Base-by-base conservation (phyloP, 2,113 vertebrate species). In the Tragelaphus strepsiceros region DNA sequence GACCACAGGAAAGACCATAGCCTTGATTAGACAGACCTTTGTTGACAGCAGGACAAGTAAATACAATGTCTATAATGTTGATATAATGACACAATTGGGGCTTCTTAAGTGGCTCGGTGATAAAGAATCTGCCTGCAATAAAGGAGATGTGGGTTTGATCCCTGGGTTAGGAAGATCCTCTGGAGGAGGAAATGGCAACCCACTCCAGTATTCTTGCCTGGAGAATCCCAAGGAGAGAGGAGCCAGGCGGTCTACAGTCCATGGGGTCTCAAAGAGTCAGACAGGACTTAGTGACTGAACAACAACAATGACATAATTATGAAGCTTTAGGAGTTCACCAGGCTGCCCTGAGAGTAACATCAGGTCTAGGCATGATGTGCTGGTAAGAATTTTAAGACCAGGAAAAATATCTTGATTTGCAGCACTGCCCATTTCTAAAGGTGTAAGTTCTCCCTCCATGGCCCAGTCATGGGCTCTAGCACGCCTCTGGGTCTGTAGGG, bases 381-480 rank as follows among this genome's bases (percentile, higher is more conserved):
- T 19, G 10, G 24, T 8, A n/a, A 82, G 74, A 28, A 94, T 24
- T 89, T 78, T 24, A 83, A 87, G 26, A 53, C 19, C 26, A 39
- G 39, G 35, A n/a, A 46, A 85, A 28, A 74, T 21, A 43, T 9
- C 77, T 7, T 39, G 10, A 80, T 24, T 26, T 56, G 28, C 9
- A 89, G 56, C 51, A 51, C 8, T 78, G 43, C 43, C 58, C 39
- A 19, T 49, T 59, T 49, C 51, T 21, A 59, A 39, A 51, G 22
- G 28, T 56, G 21, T 59, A 54, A 77, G 64, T 12, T 7, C 21
- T 43, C 26, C 56, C 11, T 3, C 5, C 9, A 3, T 3, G 17
- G 78, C 59, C 19, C 0, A 15, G 4, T 6, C 13, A 1, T 6
- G 51, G 13, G 43, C 24, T 62, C 7, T 14, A 11, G 14, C 4